Evolutionary conservation across 1,140 invertebrate species (phyloP).

Genomic region (Brachionus asplanchnoidis): DNA sequence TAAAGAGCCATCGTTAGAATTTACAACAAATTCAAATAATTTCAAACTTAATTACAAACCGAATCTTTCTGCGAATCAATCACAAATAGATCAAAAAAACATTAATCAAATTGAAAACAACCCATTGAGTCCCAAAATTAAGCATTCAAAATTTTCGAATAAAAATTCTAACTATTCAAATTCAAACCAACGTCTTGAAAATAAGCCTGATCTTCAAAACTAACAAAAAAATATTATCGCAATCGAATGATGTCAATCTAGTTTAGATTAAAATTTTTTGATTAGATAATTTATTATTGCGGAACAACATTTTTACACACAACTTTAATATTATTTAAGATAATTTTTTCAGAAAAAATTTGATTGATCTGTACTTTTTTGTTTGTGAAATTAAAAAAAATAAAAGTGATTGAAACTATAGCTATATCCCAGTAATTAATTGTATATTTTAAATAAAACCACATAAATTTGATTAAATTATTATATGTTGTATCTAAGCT

Average conservation of each 20-base stretch:
- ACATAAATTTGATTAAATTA: too few relatives aligned
- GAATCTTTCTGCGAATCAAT: neutral
- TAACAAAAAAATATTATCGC: neutral
- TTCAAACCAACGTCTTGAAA: neutral
- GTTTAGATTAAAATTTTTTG: neutral
- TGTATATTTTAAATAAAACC: too few relatives aligned
- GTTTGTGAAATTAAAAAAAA: too few relatives aligned
- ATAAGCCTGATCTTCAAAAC: neutral
- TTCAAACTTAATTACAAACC: slow-evolving; percentile 27
- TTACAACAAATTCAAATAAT: neutral
- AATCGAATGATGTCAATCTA: neutral
- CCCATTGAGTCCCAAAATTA: neutral
- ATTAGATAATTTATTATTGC: neutral
- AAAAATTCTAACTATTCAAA: neutral
- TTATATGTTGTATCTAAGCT: too few relatives aligned
- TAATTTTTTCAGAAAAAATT: neutral
- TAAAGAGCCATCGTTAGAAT: slow-evolving; percentile 15
- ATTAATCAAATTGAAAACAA: neutral
- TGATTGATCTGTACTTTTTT: too few relatives aligned
- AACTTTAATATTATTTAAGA: neutral
- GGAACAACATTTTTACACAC: neutral
- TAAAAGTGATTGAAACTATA: too few relatives aligned
- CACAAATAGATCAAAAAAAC: neutral
- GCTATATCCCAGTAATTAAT: too few relatives aligned
- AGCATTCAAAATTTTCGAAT: neutral